Conservation (phyloP, 2,888 invertebrate genomes). For the Pelosia muscerda region DNA sequence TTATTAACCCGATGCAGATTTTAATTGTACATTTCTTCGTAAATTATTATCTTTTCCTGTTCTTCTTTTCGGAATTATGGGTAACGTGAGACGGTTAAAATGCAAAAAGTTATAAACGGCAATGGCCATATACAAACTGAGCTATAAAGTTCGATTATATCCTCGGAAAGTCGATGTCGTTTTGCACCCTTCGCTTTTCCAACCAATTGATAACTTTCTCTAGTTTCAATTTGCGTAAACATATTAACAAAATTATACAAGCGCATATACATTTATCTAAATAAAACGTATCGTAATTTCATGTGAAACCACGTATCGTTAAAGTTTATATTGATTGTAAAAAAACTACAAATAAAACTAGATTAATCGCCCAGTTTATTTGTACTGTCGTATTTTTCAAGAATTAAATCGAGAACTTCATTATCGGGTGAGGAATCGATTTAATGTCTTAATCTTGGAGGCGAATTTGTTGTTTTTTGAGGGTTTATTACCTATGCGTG, state of each 20-base stretch:
- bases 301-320: constrained; percentile 34
- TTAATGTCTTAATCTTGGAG: constrained; percentile 66
- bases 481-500: constrained; percentile 42
- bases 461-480: constrained; percentile 49
- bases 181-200: not conserved
- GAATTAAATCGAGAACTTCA: constrained; percentile 62
- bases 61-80: not conserved
- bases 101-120: not conserved
- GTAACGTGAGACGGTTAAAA: not conserved
- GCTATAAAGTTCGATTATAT: not conserved
- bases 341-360: constrained; percentile 47
- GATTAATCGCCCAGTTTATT: constrained; percentile 61
- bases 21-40: constrained; percentile 12
- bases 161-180: not conserved
- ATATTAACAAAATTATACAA: constrained; percentile 22
- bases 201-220: constrained; percentile 8
- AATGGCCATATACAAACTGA: not conserved
- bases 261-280: constrained; percentile 35
- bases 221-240: constrained; percentile 25
- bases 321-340: constrained; percentile 53
- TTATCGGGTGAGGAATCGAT: constrained; percentile 61
- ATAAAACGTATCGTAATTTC: constrained; percentile 31
- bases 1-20: not conserved
- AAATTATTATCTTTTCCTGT: not conserved
- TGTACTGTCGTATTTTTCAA: constrained; percentile 60